Base-by-base conservation (phyloP, 2,113 vertebrate genomes). In the Gymnorhina tibicen region DNA sequence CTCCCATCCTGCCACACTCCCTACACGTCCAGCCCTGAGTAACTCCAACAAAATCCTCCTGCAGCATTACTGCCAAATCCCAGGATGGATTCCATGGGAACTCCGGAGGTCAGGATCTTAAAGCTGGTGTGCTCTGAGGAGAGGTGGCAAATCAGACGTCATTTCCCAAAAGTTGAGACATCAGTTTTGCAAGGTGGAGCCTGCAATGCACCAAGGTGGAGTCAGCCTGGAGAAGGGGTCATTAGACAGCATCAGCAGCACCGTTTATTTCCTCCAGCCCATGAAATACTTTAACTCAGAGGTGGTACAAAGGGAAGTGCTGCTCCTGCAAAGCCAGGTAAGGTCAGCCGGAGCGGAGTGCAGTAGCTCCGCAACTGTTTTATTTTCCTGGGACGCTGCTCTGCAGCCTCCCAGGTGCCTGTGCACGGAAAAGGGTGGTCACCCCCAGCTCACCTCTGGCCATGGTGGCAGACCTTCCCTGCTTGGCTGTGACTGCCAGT, bases 131-230 rank as follows among this genome's bases (percentile, higher is more conserved):
- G 4, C 66, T 85, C n/a, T 13, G 32, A 74, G 67, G 10, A 66
- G 59, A 33, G 0, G 0, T 14, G 53, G 21, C 53, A 68, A 81
- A 60, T 53, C 22, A 41, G 86, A n/a, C 0, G 0, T 50, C 52
- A 68, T 39, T 89, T 87, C 74, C 64, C 58, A 68, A 52, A 60
- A 79, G 35, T 5, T 91, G 84, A 77, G 69, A 74, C 68, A 69
- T 52, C 55, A 68, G 73, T 75, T 86, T 70, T 70, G 84, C 35
- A 37, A 95, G 69, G 64, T 70, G 89, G 52, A 93, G 56, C 47
- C 68, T 3, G 0, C 63, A 66, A 63, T 58, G 33, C 83, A 42
- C 59, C 20, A 39, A 46, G 37, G 46, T 50, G 68, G 24, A 66
- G 64, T 88, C 63, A 77, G 41, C 79, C 37, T 3, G 0, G 42